These are phyloP conservation scores for Cephus spinipes DNA, from an alignment of 2,888 invertebrate genomes.

Conservation along the genomic window DNA sequence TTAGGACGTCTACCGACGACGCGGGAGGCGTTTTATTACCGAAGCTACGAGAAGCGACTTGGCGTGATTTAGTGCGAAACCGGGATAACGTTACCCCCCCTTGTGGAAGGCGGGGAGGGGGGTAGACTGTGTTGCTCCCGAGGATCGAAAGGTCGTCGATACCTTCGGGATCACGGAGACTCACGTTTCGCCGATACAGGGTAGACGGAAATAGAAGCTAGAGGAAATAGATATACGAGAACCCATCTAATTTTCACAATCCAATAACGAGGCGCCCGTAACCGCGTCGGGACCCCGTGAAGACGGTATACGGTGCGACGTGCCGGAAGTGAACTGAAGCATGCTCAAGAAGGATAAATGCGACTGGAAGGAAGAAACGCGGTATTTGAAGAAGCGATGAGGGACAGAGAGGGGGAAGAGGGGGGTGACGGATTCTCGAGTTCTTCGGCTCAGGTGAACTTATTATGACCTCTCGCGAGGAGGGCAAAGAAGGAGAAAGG, in stretches of 20 bases:
- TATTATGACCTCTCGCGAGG: not conserved
- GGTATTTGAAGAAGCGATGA: constrained; percentile 7
- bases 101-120: not conserved
- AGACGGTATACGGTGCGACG: not conserved
- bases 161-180: not conserved
- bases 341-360: not conserved
- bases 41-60: not conserved
- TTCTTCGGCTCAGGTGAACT: constrained; percentile 7
- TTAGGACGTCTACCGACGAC: constrained; percentile 15
- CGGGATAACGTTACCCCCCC: not conserved
- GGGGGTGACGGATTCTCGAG: constrained; percentile 13
- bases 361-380: not conserved
- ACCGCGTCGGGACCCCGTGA: not conserved
- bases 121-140: not conserved
- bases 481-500: not conserved
- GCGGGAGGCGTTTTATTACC: not conserved
- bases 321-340: not conserved
- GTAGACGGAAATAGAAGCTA: not conserved
- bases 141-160: not conserved
- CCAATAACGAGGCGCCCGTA: not conserved
- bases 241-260: not conserved
- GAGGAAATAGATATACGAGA: not conserved
- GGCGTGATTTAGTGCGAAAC: not conserved
- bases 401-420: constrained; percentile 13
- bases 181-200: not conserved